Evolutionary conservation across 2,888 invertebrate species (phyloP).

Genomic region (Sesamia inferens): DNA sequence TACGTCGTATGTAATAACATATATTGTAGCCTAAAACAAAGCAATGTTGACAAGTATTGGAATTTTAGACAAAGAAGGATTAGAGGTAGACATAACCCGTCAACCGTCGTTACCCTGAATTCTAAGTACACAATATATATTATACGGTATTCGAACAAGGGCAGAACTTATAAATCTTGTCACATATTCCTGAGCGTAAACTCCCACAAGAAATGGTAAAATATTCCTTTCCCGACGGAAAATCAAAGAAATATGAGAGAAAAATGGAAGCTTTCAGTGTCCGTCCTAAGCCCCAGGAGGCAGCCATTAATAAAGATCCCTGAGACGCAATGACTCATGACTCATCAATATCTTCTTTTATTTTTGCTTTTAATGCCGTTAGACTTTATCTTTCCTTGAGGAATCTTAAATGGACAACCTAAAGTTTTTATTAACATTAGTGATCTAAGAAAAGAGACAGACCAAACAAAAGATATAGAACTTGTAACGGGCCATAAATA

Average conservation of each 20-base stretch:
- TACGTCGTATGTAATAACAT: not conserved
- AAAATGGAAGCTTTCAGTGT: constrained; percentile 43
- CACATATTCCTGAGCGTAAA: constrained; percentile 37
- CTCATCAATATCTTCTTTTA: constrained; percentile 30
- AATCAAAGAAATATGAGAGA: constrained; percentile 37
- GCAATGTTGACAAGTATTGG: constrained; percentile 6
- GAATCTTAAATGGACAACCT: too few species aligned
- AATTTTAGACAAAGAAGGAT: constrained; percentile 34
- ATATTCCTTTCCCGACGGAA: constrained; percentile 34
- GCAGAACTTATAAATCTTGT: constrained; percentile 48
- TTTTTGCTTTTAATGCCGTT: constrained; percentile 15
- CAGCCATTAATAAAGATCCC: constrained; percentile 28
- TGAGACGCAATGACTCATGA: constrained; percentile 20
- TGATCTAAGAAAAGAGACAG: not conserved
- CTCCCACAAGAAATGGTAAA: constrained; percentile 34
- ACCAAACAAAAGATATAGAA: not conserved
- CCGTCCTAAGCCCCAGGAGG: constrained; percentile 19
- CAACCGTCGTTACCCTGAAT: constrained; percentile 28
- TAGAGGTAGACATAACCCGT: constrained; percentile 10
- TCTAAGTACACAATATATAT: constrained; percentile 28
- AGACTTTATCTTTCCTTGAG: not conserved
- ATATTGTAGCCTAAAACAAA: not conserved
- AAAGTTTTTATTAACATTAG: not conserved
- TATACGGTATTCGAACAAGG: constrained; percentile 35
- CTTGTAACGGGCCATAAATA: not conserved